These are phyloP conservation scores for Lepisosteus osseus DNA, from an alignment of 2,113 vertebrate species.

Conservation along the genomic window DNA sequence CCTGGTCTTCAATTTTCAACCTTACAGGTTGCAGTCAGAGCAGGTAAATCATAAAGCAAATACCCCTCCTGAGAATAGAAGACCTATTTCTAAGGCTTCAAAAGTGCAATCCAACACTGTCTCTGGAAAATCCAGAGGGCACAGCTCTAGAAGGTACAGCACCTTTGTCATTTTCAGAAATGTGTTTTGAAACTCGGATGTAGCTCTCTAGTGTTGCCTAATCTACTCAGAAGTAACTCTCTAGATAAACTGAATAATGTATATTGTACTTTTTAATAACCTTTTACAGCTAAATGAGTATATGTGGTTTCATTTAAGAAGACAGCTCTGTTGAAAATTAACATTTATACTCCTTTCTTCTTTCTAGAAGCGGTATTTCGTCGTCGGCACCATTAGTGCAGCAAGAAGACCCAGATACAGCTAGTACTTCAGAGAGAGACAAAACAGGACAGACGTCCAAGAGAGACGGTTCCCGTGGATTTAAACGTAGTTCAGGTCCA, in stretches of 20 bases:
- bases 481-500: constrained; percentile 90
- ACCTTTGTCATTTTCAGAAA: constrained; percentile 53
- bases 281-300: too few relatives aligned
- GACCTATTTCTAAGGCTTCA: constrained; percentile 96
- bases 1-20: constrained; percentile 63
- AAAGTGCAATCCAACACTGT: constrained; percentile 95
- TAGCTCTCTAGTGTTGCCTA: too few relatives aligned
- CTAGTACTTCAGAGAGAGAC: constrained; percentile 84
- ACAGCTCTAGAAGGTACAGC: constrained; percentile 96
- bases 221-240: too few relatives aligned
- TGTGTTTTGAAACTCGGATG: neutral
- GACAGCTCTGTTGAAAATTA: too few relatives aligned
- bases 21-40: constrained; percentile 98
- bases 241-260: too few relatives aligned
- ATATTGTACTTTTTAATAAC: too few relatives aligned
- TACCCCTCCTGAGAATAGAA: constrained; percentile 98
- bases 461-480: constrained; percentile 83
- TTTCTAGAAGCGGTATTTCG: constrained; percentile 84
- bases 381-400: constrained; percentile 82
- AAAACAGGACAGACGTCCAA: constrained; percentile 84
- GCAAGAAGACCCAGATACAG: constrained; percentile 84
- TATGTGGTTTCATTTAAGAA: too few relatives aligned
- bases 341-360: constrained; percentile 17
- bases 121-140: constrained; percentile 92
- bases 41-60: constrained; percentile 97